Base-by-base conservation (phyloP, 2,113 vertebrate genomes). In the Colaptes auratus region DNA sequence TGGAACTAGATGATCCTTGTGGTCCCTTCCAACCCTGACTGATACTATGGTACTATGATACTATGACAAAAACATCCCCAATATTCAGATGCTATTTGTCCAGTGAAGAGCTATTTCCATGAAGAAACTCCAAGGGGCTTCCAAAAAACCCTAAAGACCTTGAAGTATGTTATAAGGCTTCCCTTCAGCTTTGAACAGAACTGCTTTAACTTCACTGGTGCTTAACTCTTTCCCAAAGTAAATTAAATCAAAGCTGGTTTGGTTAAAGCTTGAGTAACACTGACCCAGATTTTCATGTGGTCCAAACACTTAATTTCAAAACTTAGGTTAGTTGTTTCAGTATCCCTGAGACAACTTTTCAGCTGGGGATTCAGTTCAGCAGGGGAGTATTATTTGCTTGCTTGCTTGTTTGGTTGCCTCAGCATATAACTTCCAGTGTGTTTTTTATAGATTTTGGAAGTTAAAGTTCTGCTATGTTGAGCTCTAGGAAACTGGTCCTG, bases 141-240 rank as follows among this genome's bases (percentile, higher is more conserved):
- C 33, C 27, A 78, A 82, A 87, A 75, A 72, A 50, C 2, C 0
- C 5, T 27, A 27, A 85, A 85, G 30, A 27, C 35, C 27, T 65
- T 55, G 6, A 91, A 85, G 18, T n/a, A 5, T 1, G 0, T 44
- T 89, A 73, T 59, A 94, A 85, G 91, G 24, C 60, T 89, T 80
- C 64, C 85, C 67, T 91, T 87, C 71, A 80, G 30, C 71, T 78
- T 39, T 59, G 87, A 67, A 89, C 46, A 55, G 71, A 66, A 86
- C n/a, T 61, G 30, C 67, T 69, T 89, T 82, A 89, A 70, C 46
- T 88, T 88, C 27, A 63, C 10, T 70, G 75, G 50, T 79, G 50
- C 46, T 89, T 73, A 66, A 73, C 18, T 89, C 59, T 73, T 77
- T 85, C 91, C 88, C 89, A 92, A 95, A 95, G 35, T 88, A 91